phyloP scores from a whole-genome alignment of 2,888 invertebrate species.

The Xestobium rufovillosum region DNA sequence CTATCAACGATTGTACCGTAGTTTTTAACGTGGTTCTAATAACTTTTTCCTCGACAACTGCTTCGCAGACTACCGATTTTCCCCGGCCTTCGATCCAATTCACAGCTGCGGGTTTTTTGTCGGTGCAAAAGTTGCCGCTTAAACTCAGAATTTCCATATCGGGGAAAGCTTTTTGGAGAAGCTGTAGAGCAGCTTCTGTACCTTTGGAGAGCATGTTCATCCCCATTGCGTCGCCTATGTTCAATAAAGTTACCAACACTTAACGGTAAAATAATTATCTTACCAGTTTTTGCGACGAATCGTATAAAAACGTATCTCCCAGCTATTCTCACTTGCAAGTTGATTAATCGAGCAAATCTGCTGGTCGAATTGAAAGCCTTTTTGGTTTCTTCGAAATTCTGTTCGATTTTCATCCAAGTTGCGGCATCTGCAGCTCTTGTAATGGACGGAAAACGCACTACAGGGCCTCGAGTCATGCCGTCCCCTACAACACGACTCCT shows the following conservation, averaged over 20 bases:
- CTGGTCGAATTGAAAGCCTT: slow-evolving; percentile 84
- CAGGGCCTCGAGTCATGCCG: slow-evolving; percentile 95
- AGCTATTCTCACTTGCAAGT: slow-evolving; percentile 72
- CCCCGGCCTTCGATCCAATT: slow-evolving; percentile 97
- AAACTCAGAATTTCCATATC: slow-evolving; percentile 91
- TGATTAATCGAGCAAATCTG: slow-evolving; percentile 76
- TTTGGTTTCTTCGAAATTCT: slow-evolving; percentile 73
- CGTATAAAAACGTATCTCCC: slow-evolving; percentile 82
- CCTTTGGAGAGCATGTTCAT: slow-evolving; percentile 99
- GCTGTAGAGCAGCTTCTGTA: slow-evolving; percentile 74
- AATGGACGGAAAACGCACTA: slow-evolving; percentile 74
- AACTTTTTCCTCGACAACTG: slow-evolving; percentile 65
- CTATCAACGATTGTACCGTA: slow-evolving; percentile 70
- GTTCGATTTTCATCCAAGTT: slow-evolving; percentile 68
- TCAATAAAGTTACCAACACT: too few relatives aligned
- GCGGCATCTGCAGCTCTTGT: slow-evolving; percentile 66
- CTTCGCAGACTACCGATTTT: slow-evolving; percentile 91
- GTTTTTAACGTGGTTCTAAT: slow-evolving; percentile 78
- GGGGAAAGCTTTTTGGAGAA: slow-evolving; percentile 64
- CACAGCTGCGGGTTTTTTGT: slow-evolving; percentile 93
- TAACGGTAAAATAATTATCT: too few relatives aligned
- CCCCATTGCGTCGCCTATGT: slow-evolving; percentile 97
- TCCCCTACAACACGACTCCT: slow-evolving; percentile 77
- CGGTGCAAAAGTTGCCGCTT: slow-evolving; percentile 94
- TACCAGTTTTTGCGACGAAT: slow-evolving; percentile 81